Evolutionary conservation across 2,113 vertebrate species (phyloP).

Genomic region (Pelvicachromis taeniatus): DNA sequence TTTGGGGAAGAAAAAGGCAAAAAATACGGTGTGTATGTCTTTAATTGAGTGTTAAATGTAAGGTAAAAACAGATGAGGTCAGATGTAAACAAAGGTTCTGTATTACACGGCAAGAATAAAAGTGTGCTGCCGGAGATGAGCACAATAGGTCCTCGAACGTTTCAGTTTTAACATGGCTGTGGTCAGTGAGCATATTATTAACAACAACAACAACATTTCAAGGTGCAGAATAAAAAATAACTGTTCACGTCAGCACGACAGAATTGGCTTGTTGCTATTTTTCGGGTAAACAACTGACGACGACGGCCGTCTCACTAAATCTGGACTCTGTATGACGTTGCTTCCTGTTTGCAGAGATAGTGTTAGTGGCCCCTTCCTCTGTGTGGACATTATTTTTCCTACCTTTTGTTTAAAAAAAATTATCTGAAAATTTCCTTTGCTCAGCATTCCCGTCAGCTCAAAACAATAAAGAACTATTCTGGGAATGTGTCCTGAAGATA

Average conservation of each 20-base stretch:
- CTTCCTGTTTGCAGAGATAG: not conserved
- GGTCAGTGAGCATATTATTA: no score
- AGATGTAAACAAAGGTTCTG: not conserved
- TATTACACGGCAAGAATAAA: not conserved
- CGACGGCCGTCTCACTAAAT: not conserved
- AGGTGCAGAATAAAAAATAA: not conserved
- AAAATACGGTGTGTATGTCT: no score
- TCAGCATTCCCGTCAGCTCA: not conserved
- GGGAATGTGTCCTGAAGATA: not conserved
- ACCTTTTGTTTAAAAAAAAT: not conserved
- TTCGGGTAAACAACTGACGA: not conserved
- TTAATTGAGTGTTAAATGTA: not conserved
- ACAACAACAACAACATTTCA: not conserved
- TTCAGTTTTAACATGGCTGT: no score
- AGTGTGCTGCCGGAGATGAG: not conserved
- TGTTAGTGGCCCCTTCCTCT: not conserved
- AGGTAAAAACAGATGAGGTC: not conserved
- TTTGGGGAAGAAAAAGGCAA: no score
- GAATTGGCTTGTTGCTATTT: not conserved
- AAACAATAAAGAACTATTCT: slow-evolving; percentile 6
- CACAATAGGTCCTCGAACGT: no score
- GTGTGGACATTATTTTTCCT: not conserved
- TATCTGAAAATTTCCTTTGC: not conserved
- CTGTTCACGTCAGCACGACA: not conserved
- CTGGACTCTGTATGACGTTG: not conserved